Base-by-base conservation (phyloP, 2,797 vertebrate genomes). In the Falco concolor region DNA sequence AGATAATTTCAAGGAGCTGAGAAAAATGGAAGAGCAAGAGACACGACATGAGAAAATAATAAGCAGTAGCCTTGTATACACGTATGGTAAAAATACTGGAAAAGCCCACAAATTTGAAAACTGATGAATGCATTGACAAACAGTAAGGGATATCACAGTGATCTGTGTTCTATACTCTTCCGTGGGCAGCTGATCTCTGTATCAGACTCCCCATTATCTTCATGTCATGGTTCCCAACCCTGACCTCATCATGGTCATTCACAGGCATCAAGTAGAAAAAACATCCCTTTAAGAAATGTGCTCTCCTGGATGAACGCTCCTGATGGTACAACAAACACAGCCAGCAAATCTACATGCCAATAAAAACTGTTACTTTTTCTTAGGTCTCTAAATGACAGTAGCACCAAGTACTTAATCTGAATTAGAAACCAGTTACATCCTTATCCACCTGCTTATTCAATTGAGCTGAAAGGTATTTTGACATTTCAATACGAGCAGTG, bases 191-290 rank as follows among this genome's bases (percentile, higher is more conserved):
- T 38, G 49, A 70, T 42, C 93, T 76, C 77, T 77, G 44, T 59
- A 59, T 7, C n/a, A 34, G n/a, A 45, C 40, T 75, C 16, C 38
- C 24, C 25, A 42, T 18, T 24, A 65, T 8, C 38, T 73, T 72
- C 49, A 63, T 0, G 2, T 10, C 2, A 2, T 0, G 0, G 27
- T 12, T 93, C 32, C 61, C 54, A 92, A 42, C 21, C 54, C 38
- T 19, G 19, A 24, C 28, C 52, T 78, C 38, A 50, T 3, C 1
- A 0, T 28, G 11, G 20, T 7, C 21, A 24, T 57, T 79, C 38
- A 52, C 5, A 40, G 24, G 28, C 56, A 69, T 5, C 54, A 78
- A 10, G 34, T 15, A 17, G 14, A 67, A 12, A 82, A 74, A 81
- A 47, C 5, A 54, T 1, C 30, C 38, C 25, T 40, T 63, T 28